phyloP scores from a whole-genome alignment of 2,888 invertebrate species.

The Limnephilus auricula region DNA sequence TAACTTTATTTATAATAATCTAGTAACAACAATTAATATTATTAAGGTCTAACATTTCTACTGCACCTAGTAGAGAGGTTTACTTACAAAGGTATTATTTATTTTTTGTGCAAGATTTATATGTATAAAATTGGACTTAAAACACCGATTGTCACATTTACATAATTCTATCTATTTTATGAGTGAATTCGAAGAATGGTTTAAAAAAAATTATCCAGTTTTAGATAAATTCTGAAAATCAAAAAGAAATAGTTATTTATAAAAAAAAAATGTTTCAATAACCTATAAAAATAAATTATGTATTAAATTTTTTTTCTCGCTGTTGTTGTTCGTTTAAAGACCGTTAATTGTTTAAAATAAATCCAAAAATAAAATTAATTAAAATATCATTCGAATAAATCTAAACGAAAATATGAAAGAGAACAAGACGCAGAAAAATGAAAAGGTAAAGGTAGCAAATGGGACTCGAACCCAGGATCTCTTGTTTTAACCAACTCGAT shows the following conservation, averaged over 20 bases:
- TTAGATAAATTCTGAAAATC: neutral
- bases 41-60: neutral
- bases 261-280: too few species aligned
- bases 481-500: too few species aligned
- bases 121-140: slow-evolving; percentile 43
- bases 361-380: too few species aligned
- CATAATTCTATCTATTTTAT: neutral
- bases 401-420: too few species aligned
- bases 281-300: too few species aligned
- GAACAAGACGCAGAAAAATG: too few species aligned
- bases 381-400: too few species aligned
- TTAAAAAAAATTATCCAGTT: neutral
- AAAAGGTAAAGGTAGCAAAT: too few species aligned
- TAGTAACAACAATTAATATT: neutral
- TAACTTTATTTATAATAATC: neutral
- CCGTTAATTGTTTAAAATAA: too few species aligned
- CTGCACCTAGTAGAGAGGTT: neutral
- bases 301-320: too few species aligned
- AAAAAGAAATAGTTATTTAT: neutral
- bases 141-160: slow-evolving; percentile 57
- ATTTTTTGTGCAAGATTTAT: neutral
- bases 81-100: neutral
- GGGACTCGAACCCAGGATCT: too few species aligned
- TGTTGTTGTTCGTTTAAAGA: too few species aligned
- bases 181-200: neutral